Evolutionary conservation across 2,113 vertebrate species (phyloP).

Genomic region (Saccopteryx bilineata): DNA sequence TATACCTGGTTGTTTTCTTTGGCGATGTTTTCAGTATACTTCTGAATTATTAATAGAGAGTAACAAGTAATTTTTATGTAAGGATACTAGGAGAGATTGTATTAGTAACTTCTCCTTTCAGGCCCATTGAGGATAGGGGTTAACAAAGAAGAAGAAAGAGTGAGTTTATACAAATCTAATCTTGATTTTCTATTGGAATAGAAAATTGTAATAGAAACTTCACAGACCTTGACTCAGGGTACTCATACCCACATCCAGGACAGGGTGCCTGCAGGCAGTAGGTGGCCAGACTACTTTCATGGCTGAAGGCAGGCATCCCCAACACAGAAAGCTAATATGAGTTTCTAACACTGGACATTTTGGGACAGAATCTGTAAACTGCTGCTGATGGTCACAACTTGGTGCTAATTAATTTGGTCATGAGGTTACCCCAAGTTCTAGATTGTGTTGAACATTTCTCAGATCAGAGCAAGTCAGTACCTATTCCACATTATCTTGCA

Average conservation of each 20-base stretch:
- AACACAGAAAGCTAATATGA: background rate
- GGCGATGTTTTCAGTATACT: background rate
- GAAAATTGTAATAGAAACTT: conserved; percentile 40
- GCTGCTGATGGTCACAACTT: background rate
- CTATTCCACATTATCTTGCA: background rate
- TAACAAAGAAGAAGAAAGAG: conserved; percentile 14
- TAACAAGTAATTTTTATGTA: background rate
- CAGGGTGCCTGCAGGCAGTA: background rate
- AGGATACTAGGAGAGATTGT: background rate
- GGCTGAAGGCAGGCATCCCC: background rate
- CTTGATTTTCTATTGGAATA: conserved; percentile 10
- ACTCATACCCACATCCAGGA: background rate
- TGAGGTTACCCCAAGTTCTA: background rate
- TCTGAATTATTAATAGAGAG: conserved; percentile 40
- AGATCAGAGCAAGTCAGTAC: background rate
- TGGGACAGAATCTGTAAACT: background rate
- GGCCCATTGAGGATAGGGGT: background rate
- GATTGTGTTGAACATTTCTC: background rate
- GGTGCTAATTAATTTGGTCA: background rate
- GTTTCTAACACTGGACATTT: background rate
- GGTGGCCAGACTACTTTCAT: background rate
- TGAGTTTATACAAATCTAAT: conserved; percentile 39
- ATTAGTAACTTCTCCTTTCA: conserved; percentile 28
- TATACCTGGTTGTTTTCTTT: background rate
- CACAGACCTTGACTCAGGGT: background rate